Evolutionary conservation across 2,113 vertebrate genomes (phyloP).

Genomic region (Oenanthe oenanthe): DNA sequence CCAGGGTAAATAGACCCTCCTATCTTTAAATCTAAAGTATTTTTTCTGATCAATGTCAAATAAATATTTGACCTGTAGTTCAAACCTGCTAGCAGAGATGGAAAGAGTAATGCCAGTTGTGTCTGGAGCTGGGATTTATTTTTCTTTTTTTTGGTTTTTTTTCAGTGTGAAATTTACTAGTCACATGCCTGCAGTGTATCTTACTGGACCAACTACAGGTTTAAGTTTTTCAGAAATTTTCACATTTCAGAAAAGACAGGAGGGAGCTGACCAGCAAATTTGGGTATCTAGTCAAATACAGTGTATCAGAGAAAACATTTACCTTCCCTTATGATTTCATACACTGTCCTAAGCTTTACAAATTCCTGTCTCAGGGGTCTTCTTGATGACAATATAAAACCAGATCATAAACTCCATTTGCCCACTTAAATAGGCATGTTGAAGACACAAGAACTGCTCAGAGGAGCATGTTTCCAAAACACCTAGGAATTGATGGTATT

Average conservation of each 20-base stretch:
- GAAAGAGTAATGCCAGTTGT: background rate
- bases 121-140: background rate
- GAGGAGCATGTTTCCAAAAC: background rate
- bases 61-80: background rate
- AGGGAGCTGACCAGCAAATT: background rate
- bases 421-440: background rate
- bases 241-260: too few species aligned
- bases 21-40: background rate
- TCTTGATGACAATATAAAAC: background rate
- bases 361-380: background rate
- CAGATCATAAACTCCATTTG: background rate
- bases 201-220: background rate
- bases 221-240: background rate
- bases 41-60: constrained; percentile 10
- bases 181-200: background rate
- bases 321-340: background rate
- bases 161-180: background rate
- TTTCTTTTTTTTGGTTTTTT: background rate
- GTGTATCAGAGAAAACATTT: background rate
- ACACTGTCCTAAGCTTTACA: background rate
- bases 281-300: background rate
- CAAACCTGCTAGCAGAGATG: background rate
- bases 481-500: background rate
- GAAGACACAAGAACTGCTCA: background rate
- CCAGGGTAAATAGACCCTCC: background rate